Percentiles rank a stretch among this genome's conserved stretches.
These are phyloP conservation scores for Asarcornis scutulata DNA, from an alignment of 2,113 vertebrate genomes.

Conservation along the genomic window DNA sequence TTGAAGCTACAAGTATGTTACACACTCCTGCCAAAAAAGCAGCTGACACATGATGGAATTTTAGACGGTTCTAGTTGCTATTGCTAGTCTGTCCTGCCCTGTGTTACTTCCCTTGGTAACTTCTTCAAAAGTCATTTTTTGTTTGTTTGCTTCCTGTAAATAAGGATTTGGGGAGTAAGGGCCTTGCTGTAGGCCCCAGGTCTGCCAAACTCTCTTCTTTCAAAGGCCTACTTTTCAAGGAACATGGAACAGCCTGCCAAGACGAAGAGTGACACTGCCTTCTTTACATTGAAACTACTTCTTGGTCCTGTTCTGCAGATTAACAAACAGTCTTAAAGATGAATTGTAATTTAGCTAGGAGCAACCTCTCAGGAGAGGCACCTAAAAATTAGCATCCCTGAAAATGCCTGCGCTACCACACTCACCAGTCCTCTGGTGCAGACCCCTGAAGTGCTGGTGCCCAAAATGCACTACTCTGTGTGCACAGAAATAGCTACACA, in stretches of 20 bases:
- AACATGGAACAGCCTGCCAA: neutral
- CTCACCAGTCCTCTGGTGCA: neutral
- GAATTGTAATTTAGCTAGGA: neutral
- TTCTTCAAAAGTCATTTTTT: neutral
- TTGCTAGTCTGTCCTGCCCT: neutral
- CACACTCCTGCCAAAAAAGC: neutral
- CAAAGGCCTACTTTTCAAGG: neutral
- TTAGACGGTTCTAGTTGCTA: neutral
- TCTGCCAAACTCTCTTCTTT: neutral
- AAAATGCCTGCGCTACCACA: neutral
- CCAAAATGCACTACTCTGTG: neutral
- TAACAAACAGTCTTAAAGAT: neutral
- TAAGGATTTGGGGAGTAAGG: neutral
- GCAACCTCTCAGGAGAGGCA: neutral
- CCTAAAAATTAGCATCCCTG: neutral
- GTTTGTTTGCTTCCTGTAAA: neutral
- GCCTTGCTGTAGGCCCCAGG: neutral
- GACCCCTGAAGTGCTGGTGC: neutral
- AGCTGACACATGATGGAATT: neutral
- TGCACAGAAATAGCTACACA: neutral
- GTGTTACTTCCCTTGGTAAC: neutral
- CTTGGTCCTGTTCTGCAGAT: neutral
- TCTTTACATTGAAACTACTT: neutral
- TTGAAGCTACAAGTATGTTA: constrained; percentile 10
- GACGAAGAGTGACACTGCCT: neutral